These are phyloP conservation scores for Atta cephalotes DNA, from an alignment of 1,140 invertebrate genomes.

Conservation along the genomic window DNA sequence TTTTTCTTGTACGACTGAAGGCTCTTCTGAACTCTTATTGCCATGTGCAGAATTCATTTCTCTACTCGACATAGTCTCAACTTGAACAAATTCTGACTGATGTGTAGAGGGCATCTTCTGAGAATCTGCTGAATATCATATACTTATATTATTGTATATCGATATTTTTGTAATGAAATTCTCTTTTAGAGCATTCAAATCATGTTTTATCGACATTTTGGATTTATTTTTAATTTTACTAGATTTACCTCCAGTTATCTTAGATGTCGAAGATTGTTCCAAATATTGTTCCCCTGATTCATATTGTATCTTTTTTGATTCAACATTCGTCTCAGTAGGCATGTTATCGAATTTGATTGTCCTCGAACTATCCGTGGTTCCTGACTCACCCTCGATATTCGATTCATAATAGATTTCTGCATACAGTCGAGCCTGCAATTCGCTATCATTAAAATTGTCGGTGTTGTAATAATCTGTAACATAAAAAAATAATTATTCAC, in stretches of 20 bases:
- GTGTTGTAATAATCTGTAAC: conserved; percentile 64
- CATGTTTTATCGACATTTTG: background rate
- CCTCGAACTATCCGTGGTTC: background rate
- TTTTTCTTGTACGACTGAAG: background rate
- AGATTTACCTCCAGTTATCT: background rate
- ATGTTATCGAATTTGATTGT: background rate
- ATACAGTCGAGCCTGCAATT: conserved; percentile 78
- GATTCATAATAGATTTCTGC: conserved; percentile 77
- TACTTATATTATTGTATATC: background rate
- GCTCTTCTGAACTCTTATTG: background rate
- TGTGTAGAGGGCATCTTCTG: background rate
- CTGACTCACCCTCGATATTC: background rate
- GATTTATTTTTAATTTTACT: background rate
- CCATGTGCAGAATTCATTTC: conserved; percentile 11
- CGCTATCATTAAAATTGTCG: conserved; percentile 69
- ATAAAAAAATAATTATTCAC: background rate
- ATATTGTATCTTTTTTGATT: background rate
- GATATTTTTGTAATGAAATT: background rate
- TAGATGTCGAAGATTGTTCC: background rate
- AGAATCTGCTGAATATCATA: background rate
- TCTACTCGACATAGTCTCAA: background rate
- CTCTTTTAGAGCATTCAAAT: background rate
- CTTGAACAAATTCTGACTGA: background rate
- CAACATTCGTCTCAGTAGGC: background rate
- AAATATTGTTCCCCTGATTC: background rate